Evolutionary conservation across 2,797 vertebrate genomes (phyloP), one percentile per base, ranked within the genome.

Genomic region (Rhinatrema bivittatum): DNA sequence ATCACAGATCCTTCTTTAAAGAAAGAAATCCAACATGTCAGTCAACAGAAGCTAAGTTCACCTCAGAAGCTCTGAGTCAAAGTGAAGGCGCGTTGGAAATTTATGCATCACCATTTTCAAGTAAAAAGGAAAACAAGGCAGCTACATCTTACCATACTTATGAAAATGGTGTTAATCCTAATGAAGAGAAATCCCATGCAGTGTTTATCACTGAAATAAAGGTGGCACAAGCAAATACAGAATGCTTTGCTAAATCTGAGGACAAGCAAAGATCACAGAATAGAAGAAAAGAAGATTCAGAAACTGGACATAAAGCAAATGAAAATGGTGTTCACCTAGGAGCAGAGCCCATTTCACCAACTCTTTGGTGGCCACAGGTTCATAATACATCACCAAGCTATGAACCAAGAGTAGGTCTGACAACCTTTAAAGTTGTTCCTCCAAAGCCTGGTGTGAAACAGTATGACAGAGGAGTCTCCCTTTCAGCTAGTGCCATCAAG

Each of bases 361-460:
- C 39, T 1, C 5, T 38, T 0, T 70, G 77, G 77, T 36, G 36
- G 36, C 62, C 60, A 16, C 60, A 44, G 37, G 31, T 39, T 31
- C 69, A 60, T 16, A 45, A 43, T 34, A 27, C 51, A 16, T 51
- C 38, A 11, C 25, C 53, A 11, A 74, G 47, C 23, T 74, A 72
- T 0, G 77, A 86, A 18, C 87, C 85, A n/a, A 90, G 87, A 51
- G 76, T 85, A 9, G 93, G 94, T 27, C 77, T 91, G 78, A 96
- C 74, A 17, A 98, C 96, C 0, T 98, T 98, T 55, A 98, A 91
- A 16, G 86, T 99, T 31, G 66, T 98, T 25, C 96, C 96, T 41
- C 82, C 86, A 3, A 96, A 90, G 51, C 84, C 90, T 0, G 61
- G 74, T 50, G 54, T 70, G 36, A 74, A 63, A 39, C 68, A 54